Conservation (phyloP, 2,113 vertebrate genomes). For the Lophura nycthemera region DNA sequence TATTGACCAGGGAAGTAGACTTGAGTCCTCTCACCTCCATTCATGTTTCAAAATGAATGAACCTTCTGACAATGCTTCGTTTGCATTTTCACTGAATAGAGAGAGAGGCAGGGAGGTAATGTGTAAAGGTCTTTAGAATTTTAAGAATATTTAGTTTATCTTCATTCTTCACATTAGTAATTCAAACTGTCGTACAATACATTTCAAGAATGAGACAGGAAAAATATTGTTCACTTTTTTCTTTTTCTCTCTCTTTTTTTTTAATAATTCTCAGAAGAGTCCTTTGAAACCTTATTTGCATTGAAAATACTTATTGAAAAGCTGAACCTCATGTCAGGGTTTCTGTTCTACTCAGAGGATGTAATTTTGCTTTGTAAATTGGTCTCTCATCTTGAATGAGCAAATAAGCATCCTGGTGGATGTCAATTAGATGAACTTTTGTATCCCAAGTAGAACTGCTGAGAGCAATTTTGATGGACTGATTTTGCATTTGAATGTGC, state of each 20-base stretch:
- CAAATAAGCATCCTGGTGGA: slow-evolving; percentile 61
- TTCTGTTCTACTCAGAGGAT: slow-evolving; percentile 58
- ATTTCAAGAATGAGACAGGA: not conserved
- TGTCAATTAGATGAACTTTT: slow-evolving; percentile 70
- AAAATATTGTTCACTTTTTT: not conserved
- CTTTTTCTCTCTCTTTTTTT: not conserved
- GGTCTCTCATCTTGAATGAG: slow-evolving; percentile 59
- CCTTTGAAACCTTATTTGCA: slow-evolving; percentile 53
- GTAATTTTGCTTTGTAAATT: slow-evolving; percentile 69
- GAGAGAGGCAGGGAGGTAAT: not conserved
- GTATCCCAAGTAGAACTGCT: slow-evolving; percentile 60
- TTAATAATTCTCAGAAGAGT: not conserved
- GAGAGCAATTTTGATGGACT: slow-evolving; percentile 54
- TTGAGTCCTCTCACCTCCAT: not conserved
- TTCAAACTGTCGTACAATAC: not conserved
- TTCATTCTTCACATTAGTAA: not conserved
- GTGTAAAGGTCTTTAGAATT: not conserved
- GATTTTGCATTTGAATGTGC: slow-evolving; percentile 61
- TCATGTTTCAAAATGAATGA: slow-evolving; percentile 31
- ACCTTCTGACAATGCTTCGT: not conserved
- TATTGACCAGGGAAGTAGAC: not conserved
- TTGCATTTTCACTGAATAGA: not conserved
- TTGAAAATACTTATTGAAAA: slow-evolving; percentile 58
- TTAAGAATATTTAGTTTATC: not conserved
- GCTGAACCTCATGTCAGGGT: slow-evolving; percentile 47